Base-by-base conservation (phyloP, 2,888 invertebrate species). In the Operophtera brumata region DNA sequence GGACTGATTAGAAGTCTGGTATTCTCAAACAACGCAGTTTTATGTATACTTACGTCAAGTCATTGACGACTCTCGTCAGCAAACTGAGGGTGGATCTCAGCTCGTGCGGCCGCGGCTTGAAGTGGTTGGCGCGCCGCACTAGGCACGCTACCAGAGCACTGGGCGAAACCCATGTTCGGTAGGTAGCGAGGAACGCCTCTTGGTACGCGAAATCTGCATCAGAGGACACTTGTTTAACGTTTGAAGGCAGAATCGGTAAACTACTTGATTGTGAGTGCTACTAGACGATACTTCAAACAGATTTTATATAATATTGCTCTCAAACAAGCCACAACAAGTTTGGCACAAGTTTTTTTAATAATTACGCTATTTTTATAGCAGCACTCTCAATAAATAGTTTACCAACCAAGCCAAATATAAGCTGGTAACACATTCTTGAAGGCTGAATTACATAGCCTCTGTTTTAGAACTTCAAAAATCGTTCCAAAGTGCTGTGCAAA, bases 161-260 rank as follows among this genome's bases (percentile, higher is more conserved):
- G 20, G 99, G 97, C 57, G 95, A 92, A 78, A 99, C 94, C 91
- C 99, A 98, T 59, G 98, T 99, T 68, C 99, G 93, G 89, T 99
- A 99, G 57, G 99, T 99, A 49, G 98, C 97, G 69, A 99, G 93
- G 90, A 99, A 99, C 62, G 99, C 99, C 91, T 99, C 99, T 91
- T 97, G 97, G 89, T 96, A 98, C 83, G 96, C 92, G 86, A 97
- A 96, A 86, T 96, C 96, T 96, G 91, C 57, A 60, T 47, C 66
- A 70, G 66, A 44, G 11, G 25, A 40, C 20, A 30, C 30, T 7
- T 30, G 30, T 30, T 30, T 2, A 30, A 2, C 10, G 25, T 26
- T 44, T 12, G 48, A 40, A 42, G 7, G 45, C 20, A 1, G 10
- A 11, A 45, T 36, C 25, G 46, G 40, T 34, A 61, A 58, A 49